phyloP scores from a whole-genome alignment of 1,140 invertebrate genomes.

The Oryctes rhinoceros region DNA sequence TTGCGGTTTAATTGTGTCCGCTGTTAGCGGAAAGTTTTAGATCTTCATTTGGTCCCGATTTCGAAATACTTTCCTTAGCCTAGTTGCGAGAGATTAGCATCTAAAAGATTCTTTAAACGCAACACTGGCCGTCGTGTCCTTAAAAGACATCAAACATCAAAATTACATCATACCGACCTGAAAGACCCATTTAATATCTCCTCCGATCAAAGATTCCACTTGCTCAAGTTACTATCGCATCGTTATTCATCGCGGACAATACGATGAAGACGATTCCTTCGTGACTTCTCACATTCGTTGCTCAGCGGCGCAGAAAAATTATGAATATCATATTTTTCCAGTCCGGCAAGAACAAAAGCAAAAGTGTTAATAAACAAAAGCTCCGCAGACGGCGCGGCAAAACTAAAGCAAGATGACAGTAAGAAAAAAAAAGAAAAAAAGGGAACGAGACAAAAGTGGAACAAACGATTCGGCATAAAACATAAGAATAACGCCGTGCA shows the following conservation, averaged over 20 bases:
- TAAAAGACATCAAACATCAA: too few relatives aligned
- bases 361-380: conserved; percentile 34
- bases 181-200: too few relatives aligned
- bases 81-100: too few relatives aligned
- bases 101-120: too few relatives aligned
- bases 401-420: neutral
- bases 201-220: too few relatives aligned
- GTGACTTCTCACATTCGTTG: neutral
- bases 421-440: neutral
- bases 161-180: too few relatives aligned
- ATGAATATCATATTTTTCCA: conserved; percentile 31
- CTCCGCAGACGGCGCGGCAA: conserved; percentile 9
- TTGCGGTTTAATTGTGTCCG: too few relatives aligned
- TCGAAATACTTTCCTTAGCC: too few relatives aligned
- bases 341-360: conserved; percentile 25
- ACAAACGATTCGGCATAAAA: conserved; percentile 38
- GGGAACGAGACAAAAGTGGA: neutral
- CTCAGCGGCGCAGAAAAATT: conserved; percentile 24
- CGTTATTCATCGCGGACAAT: neutral
- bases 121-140: too few relatives aligned
- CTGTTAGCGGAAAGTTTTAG: too few relatives aligned
- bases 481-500: conserved; percentile 34
- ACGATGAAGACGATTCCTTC: conserved; percentile 1
- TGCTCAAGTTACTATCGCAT: too few relatives aligned
- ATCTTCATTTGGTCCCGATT: too few relatives aligned